phyloP scores from a whole-genome alignment of 1,140 invertebrate genomes.

The Apis laboriosa region DNA sequence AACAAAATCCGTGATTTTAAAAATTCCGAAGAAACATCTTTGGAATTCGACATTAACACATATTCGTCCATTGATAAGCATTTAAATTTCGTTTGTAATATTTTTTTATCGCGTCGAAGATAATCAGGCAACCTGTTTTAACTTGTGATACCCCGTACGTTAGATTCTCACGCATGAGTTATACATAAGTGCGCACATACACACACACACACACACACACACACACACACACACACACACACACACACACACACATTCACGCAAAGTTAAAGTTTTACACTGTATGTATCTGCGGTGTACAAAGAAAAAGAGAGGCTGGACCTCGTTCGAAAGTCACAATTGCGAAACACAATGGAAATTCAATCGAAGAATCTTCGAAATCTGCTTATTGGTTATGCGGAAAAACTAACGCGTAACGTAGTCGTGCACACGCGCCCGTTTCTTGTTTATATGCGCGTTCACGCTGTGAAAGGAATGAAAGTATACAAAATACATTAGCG shows the following conservation, averaged over 20 bases:
- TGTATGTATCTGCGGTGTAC: conserved; percentile 62
- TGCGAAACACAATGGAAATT: conserved; percentile 16
- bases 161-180: not conserved
- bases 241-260: conserved; percentile 47
- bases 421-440: not conserved
- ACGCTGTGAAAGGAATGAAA: conserved; percentile 28
- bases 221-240: conserved; percentile 41
- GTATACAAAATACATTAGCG: conserved; percentile 2
- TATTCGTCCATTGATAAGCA: too few species aligned
- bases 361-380: not conserved
- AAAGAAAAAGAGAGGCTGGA: conserved; percentile 67
- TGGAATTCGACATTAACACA: too few species aligned
- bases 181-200: conserved; percentile 45
- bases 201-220: conserved; percentile 38
- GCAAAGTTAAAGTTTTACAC: conserved; percentile 42
- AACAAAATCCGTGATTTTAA: too few species aligned
- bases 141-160: not conserved
- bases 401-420: not conserved
- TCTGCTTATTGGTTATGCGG: conserved; percentile 12
- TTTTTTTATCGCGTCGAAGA: not conserved
- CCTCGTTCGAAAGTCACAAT: conserved; percentile 51
- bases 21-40: too few species aligned
- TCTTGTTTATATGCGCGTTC: not conserved
- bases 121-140: not conserved
- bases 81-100: too few species aligned